These are phyloP conservation scores for Eristalis intricaria DNA, from an alignment of 2,888 invertebrate species.

Conservation along the genomic window DNA sequence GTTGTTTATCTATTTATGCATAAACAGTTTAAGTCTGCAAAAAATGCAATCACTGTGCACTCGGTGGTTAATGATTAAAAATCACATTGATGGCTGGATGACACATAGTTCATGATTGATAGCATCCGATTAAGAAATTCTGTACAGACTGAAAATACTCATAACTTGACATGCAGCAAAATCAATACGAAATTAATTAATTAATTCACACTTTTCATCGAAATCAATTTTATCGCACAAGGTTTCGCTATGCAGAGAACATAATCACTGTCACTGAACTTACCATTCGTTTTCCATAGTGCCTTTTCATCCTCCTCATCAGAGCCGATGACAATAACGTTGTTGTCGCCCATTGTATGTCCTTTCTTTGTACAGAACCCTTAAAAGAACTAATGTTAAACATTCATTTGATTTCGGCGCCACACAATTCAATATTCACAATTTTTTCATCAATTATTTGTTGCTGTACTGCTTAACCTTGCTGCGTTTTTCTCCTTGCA, in stretches of 20 bases:
- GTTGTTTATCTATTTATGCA: too few relatives aligned
- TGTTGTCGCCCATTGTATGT: conserved; percentile 38
- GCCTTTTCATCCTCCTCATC: conserved; percentile 60
- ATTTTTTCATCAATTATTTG: not conserved
- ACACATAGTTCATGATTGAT: too few relatives aligned
- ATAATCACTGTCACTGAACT: conserved; percentile 31
- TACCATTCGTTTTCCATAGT: conserved; percentile 50
- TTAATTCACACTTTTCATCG: not conserved
- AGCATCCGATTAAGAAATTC: too few relatives aligned
- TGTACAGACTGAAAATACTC: too few relatives aligned
- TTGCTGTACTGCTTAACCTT: conserved; percentile 8
- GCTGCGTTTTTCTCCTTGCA: not conserved
- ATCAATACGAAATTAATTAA: not conserved
- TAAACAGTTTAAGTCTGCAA: too few relatives aligned
- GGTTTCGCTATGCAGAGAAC: conserved; percentile 50
- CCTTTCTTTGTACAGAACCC: not conserved
- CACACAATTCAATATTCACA: not conserved
- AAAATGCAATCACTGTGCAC: too few relatives aligned
- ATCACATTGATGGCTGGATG: too few relatives aligned
- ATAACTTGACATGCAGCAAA: too few relatives aligned
- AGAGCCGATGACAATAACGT: conserved; percentile 55
- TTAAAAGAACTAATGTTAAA: not conserved
- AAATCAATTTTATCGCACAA: not conserved
- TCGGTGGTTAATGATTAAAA: too few relatives aligned
- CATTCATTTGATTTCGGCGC: not conserved